phyloP scores from a whole-genome alignment of 1,140 invertebrate species.

The Diorhabda sublineata region DNA sequence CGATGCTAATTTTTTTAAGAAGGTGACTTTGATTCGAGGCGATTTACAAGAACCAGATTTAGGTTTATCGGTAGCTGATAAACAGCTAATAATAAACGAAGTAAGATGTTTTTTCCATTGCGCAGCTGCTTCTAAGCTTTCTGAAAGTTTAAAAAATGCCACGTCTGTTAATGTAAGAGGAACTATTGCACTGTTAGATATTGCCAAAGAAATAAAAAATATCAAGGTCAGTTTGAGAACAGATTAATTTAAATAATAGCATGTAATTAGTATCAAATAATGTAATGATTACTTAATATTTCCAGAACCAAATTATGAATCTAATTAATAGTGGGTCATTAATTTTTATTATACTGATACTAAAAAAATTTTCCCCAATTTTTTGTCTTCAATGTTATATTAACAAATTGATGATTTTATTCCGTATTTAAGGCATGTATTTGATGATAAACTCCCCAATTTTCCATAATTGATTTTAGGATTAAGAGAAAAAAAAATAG shows the following conservation, averaged over 20 bases:
- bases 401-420: too few relatives aligned
- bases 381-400: too few relatives aligned
- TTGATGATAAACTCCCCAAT: too few relatives aligned
- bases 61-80: conserved; percentile 56
- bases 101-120: conserved; percentile 55
- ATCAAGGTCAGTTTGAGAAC: conserved; percentile 50
- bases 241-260: not conserved
- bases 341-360: too few relatives aligned
- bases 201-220: conserved; percentile 62
- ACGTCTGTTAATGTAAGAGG: conserved; percentile 64
- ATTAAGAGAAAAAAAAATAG: too few relatives aligned
- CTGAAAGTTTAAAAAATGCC: conserved; percentile 63
- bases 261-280: too few relatives aligned
- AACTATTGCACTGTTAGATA: conserved; percentile 56
- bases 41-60: conserved; percentile 60
- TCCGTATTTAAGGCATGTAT: too few relatives aligned
- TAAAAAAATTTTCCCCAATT: too few relatives aligned
- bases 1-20: conserved; percentile 34
- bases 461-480: too few relatives aligned
- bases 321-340: too few relatives aligned
- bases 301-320: too few relatives aligned
- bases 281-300: too few relatives aligned
- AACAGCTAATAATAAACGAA: conserved; percentile 55
- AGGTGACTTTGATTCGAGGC: conserved; percentile 58
- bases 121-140: conserved; percentile 65